A percentile compares a stretch with the other conserved stretches of the same genome.
Conservation (phyloP, 2,113 vertebrate genomes). For the Passer montanus region DNA sequence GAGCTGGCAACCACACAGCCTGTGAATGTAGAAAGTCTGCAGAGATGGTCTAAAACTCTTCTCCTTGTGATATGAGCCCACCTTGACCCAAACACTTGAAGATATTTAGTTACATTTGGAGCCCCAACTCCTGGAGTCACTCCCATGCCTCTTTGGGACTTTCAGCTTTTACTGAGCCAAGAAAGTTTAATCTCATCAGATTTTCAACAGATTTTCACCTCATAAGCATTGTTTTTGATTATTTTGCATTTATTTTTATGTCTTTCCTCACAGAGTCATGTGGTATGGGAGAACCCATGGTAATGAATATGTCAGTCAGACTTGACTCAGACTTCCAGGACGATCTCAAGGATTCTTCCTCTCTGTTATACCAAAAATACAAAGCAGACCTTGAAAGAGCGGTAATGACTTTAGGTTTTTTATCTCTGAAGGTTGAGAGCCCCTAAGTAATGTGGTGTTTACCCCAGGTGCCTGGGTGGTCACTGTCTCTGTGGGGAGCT, state of each 20-base stretch:
- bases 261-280: neutral
- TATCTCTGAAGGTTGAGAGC: neutral
- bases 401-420: constrained; percentile 57
- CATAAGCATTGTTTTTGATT: neutral
- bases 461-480: neutral
- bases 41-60: neutral
- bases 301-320: constrained; percentile 65
- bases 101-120: neutral
- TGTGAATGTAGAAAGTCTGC: neutral
- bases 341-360: constrained; percentile 65
- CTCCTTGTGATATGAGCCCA: neutral
- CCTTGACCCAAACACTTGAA: neutral
- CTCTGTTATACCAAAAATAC: constrained; percentile 62
- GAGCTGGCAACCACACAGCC: neutral
- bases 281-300: neutral
- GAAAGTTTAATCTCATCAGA: neutral
- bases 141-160: neutral
- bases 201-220: neutral
- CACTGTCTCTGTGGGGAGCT: neutral
- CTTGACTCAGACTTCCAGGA: constrained; percentile 56
- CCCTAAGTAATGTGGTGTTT: neutral
- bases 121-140: neutral
- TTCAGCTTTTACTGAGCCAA: neutral
- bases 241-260: neutral
- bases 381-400: constrained; percentile 73